phyloP scores from a whole-genome alignment of 2,113 vertebrate species.

The Craseonycteris thonglongyai region DNA sequence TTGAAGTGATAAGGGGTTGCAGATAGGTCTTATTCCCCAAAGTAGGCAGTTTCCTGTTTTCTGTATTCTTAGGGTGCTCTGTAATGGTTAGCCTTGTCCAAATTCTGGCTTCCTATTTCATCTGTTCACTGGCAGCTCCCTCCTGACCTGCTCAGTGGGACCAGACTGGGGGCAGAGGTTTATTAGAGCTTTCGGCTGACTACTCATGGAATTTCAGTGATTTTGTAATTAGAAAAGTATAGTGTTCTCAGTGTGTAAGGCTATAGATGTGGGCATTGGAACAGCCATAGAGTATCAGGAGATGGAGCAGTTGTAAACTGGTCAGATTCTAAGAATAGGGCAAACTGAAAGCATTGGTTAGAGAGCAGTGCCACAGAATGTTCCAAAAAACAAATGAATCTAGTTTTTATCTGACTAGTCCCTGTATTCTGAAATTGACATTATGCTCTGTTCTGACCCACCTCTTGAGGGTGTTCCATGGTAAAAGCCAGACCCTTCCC shows the following conservation, averaged over 20 bases:
- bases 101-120: background rate
- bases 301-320: background rate
- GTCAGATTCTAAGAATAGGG: background rate
- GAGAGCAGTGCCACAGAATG: background rate
- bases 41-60: background rate
- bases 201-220: background rate
- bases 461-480: background rate
- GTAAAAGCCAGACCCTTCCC: background rate
- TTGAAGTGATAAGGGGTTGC: background rate
- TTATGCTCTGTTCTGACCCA: background rate
- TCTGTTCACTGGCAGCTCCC: background rate
- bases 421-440: background rate
- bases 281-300: background rate
- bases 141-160: background rate
- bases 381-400: conserved; percentile 16
- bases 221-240: background rate
- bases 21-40: background rate
- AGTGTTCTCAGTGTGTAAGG: background rate
- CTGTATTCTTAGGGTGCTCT: background rate
- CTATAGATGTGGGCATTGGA: background rate
- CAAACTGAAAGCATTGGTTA: background rate
- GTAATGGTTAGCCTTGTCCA: background rate
- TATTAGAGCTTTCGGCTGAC: background rate
- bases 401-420: background rate
- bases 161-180: conserved; percentile 3